phyloP scores from a whole-genome alignment of 2,113 vertebrate species.

The Egretta garzetta region DNA sequence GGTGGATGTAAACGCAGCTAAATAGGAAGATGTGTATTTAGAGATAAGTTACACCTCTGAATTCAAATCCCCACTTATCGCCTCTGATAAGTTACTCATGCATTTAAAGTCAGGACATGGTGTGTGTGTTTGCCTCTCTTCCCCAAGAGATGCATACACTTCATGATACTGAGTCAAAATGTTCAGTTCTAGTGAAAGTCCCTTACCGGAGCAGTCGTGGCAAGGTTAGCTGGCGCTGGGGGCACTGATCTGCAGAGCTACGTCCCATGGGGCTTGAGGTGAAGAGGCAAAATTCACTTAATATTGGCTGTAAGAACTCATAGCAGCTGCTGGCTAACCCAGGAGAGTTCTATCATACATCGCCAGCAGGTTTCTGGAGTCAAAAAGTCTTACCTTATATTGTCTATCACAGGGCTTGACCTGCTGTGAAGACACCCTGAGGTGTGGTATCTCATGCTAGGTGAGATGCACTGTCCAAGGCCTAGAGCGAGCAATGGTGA shows the following conservation, averaged over 20 bases:
- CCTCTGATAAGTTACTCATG: neutral
- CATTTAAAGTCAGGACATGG: neutral
- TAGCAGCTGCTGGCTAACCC: neutral
- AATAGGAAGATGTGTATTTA: constrained; percentile 41
- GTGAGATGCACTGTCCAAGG: neutral
- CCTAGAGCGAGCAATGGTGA: accelerated
- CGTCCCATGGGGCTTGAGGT: accelerated
- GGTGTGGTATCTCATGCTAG: neutral
- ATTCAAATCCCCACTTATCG: neutral
- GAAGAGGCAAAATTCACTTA: neutral
- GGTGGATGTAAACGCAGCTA: neutral
- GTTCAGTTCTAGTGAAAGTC: neutral
- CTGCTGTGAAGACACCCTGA: neutral
- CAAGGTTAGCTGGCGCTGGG: neutral
- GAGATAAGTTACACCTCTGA: constrained; percentile 15
- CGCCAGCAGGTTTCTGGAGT: neutral
- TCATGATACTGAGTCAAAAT: accelerated
- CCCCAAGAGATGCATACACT: neutral
- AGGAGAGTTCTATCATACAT: neutral
- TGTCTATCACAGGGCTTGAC: too few species aligned
- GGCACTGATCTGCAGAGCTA: neutral
- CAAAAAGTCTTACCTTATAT: neutral
- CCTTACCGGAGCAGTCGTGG: neutral
- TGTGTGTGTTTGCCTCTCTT: neutral
- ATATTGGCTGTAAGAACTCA: neutral